Conservation (phyloP, 2,113 vertebrate genomes). For the Poecilia latipinna region DNA sequence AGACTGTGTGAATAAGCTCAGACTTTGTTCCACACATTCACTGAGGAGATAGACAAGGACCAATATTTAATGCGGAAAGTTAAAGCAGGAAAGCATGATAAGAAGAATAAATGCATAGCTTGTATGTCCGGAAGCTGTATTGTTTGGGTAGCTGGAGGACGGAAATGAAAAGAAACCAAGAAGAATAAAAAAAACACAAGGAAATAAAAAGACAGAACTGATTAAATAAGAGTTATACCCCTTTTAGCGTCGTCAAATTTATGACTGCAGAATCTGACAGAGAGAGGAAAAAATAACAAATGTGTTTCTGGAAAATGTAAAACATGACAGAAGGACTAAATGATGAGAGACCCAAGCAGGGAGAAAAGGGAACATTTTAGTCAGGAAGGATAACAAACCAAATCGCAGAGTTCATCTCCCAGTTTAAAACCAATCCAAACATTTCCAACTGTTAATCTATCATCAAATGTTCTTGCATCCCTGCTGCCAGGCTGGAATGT, state of each 20-base stretch:
- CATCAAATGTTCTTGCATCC: constrained; percentile 57
- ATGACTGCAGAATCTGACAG: constrained; percentile 11
- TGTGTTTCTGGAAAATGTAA: not conserved
- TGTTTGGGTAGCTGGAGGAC: constrained; percentile 45
- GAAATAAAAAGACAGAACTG: constrained; percentile 34
- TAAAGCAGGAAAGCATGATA: constrained; percentile 41
- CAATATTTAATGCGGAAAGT: constrained; percentile 30
- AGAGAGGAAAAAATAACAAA: constrained; percentile 34
- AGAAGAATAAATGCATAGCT: constrained; percentile 12
- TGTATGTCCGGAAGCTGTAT: constrained; percentile 39
- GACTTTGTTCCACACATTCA: constrained; percentile 47
- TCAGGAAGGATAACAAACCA: constrained; percentile 29
- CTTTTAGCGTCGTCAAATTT: constrained; percentile 1
- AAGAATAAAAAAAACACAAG: constrained; percentile 31
- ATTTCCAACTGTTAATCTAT: constrained; percentile 63
- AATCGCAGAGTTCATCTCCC: constrained; percentile 53
- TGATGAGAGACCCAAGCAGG: constrained; percentile 1
- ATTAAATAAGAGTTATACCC: not conserved
- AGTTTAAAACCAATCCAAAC: constrained; percentile 45
- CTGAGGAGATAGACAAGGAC: constrained; percentile 18
- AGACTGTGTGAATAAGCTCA: constrained; percentile 5
- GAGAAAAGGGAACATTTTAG: constrained; percentile 24
- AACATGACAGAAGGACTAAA: constrained; percentile 6
- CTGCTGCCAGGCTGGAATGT: constrained; percentile 56
- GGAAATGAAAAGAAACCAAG: constrained; percentile 1